A percentile compares a stretch with the other conserved stretches of the same genome.
Evolutionary conservation across 1,140 invertebrate genomes (phyloP).

Genomic region (Gerris buenoi): DNA sequence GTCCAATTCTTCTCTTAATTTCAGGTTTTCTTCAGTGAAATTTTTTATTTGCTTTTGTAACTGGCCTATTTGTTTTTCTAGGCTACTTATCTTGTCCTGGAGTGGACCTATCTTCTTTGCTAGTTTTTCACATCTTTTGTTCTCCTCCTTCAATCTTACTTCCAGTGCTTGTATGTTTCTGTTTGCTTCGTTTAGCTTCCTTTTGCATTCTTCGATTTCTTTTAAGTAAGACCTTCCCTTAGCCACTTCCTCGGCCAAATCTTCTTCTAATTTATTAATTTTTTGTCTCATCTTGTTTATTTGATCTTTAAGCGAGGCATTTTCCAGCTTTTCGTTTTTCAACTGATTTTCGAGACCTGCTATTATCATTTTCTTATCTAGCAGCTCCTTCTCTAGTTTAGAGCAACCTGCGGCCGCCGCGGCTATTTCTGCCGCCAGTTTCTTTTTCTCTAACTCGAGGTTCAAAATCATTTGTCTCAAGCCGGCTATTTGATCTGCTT

Average conservation of each 20-base stretch:
- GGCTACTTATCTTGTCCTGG: constrained; percentile 1
- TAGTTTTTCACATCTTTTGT: background rate
- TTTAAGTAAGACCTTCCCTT: background rate
- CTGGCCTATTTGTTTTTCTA: background rate
- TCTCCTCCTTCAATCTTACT: background rate
- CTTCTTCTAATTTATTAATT: background rate
- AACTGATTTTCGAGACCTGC: constrained; percentile 10
- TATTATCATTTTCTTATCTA: constrained; percentile 6
- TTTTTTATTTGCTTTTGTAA: constrained; percentile 2
- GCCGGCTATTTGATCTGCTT: constrained; percentile 11
- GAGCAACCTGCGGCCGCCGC: background rate
- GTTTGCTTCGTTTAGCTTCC: background rate
- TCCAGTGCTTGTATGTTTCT: constrained; percentile 7
- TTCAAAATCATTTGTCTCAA: constrained; percentile 3
- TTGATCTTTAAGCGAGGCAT: constrained; percentile 8
- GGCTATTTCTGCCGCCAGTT: background rate
- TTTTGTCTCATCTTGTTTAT: constrained; percentile 4
- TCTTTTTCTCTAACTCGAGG: constrained; percentile 5
- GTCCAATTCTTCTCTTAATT: background rate
- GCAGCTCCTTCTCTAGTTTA: constrained; percentile 4
- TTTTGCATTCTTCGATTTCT: constrained; percentile 1
- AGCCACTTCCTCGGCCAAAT: background rate
- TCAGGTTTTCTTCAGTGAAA: background rate
- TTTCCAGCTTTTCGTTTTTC: constrained; percentile 8
- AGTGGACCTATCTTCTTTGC: background rate